Evolutionary conservation across 2,797 vertebrate genomes (phyloP), one percentile per base, ranked within the genome.

Genomic region (Argyrosomus regius): DNA sequence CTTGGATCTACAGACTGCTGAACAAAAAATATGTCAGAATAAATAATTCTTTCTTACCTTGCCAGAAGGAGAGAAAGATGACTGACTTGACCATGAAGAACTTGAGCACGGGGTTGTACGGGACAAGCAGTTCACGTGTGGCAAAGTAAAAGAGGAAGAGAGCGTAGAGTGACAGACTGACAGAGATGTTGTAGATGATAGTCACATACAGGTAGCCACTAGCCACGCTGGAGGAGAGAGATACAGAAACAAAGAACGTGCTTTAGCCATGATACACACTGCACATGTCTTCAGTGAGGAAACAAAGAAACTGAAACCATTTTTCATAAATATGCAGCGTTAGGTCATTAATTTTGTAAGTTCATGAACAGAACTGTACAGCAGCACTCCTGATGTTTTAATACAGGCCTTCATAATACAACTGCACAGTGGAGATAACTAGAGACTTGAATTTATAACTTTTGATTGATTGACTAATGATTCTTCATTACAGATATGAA

Each of bases 41-140:
- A 28, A 48, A 18, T 9, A 8, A 2, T 28, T 3, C 8, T 3
- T 59, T n/a, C 81, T 78, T 72, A 94, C 94, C 94, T 81, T 94
- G 94, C 93, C 93, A 94, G 88, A 99, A 99, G 86, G 98, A 99
- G 59, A 99, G 96, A 77, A 99, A 99, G 93, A 99, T 99, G 92
- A 99, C 98, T 0, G 98, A 99, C 91, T 99, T 99, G 91, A 99
- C 97, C 98, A 99, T 99, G 94, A 99, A 97, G 94, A 99, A 99
- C 94, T 99, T 99, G 87, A 99, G 97, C 91, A 99, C 94, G 0
- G 98, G 98, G 87, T 96, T 98, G 90, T 98, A 99, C n/a, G 98
- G 97, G 84, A 97, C 97, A 3, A 99, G 97, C 31, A 99, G 96
- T 60, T 99, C 97, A 13, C 97, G 96, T 0, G 98, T 99, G 81